These are phyloP conservation scores for Scaptomyza montana DNA, from an alignment of 1,140 invertebrate species.

Conservation along the genomic window DNA sequence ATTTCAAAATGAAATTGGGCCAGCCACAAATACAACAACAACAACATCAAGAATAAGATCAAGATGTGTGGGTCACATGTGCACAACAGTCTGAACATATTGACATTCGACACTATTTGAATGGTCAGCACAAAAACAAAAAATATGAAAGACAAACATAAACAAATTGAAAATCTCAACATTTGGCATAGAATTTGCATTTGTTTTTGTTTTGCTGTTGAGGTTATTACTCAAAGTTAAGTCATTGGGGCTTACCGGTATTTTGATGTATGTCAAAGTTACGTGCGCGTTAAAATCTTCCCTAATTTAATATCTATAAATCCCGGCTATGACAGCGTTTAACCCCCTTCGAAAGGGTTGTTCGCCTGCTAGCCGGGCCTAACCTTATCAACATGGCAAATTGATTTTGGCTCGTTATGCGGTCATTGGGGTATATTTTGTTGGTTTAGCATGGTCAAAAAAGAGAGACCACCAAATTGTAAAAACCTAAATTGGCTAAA, in stretches of 20 bases:
- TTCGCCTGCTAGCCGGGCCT: slow-evolving; percentile 10
- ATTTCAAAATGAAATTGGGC: slow-evolving; percentile 68
- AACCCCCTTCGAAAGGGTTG: slow-evolving; percentile 56
- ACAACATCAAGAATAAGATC: slow-evolving; percentile 6
- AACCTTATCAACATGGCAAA: slow-evolving; percentile 77
- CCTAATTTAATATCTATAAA: slow-evolving; percentile 82
- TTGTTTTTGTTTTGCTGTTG: slow-evolving; percentile 32
- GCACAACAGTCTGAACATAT: slow-evolving; percentile 20
- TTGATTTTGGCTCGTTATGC: slow-evolving; percentile 79
- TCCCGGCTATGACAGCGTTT: slow-evolving; percentile 61
- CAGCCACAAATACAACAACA: slow-evolving; percentile 33
- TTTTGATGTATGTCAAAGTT: slow-evolving; percentile 79
- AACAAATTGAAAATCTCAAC: slow-evolving; percentile 56
- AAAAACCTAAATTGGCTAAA: slow-evolving; percentile 73
- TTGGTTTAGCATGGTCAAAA: slow-evolving; percentile 64
- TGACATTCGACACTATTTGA: slow-evolving; percentile 44
- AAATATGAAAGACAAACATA: slow-evolving; percentile 8
- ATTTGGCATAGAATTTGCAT: slow-evolving; percentile 77
- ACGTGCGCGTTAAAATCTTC: slow-evolving; percentile 77
- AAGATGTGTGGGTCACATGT: slow-evolving; percentile 56
- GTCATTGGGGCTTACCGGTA: slow-evolving; percentile 47
- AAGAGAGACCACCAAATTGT: slow-evolving; percentile 55
- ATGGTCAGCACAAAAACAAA: slow-evolving; percentile 62
- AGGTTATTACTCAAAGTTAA: slow-evolving; percentile 54
- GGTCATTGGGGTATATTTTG: slow-evolving; percentile 79